phyloP scores from a whole-genome alignment of 2,113 vertebrate genomes.

The Castor canadensis region DNA sequence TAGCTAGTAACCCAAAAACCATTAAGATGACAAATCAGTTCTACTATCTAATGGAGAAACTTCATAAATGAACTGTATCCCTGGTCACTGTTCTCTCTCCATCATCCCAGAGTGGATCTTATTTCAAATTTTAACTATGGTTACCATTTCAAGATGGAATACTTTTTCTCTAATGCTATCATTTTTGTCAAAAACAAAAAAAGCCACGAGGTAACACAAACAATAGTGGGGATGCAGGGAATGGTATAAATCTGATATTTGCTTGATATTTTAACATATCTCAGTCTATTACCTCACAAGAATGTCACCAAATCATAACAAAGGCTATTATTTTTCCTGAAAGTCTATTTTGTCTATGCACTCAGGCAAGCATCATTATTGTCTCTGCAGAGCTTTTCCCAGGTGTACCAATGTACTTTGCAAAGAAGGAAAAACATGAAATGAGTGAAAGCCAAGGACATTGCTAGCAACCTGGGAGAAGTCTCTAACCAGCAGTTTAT shows the following conservation, averaged over 20 bases:
- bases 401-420: background rate
- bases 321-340: conserved; percentile 34
- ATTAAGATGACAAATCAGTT: background rate
- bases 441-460: conserved; percentile 20
- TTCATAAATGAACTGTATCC: background rate
- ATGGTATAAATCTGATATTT: background rate
- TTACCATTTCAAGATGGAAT: background rate
- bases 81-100: background rate
- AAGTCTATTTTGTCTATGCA: background rate
- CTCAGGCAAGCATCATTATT: background rate
- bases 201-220: background rate
- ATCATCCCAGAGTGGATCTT: background rate
- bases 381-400: background rate
- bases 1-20: background rate
- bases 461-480: background rate
- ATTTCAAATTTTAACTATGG: background rate
- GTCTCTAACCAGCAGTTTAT: background rate
- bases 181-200: background rate
- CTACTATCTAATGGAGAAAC: background rate
- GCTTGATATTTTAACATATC: background rate
- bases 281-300: background rate
- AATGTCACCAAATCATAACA: conserved; percentile 20
- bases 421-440: background rate
- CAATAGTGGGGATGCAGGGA: background rate
- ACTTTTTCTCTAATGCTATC: background rate